These are phyloP conservation scores for Protaetia brevitarsis DNA, from an alignment of 1,140 invertebrate species.

Conservation along the genomic window DNA sequence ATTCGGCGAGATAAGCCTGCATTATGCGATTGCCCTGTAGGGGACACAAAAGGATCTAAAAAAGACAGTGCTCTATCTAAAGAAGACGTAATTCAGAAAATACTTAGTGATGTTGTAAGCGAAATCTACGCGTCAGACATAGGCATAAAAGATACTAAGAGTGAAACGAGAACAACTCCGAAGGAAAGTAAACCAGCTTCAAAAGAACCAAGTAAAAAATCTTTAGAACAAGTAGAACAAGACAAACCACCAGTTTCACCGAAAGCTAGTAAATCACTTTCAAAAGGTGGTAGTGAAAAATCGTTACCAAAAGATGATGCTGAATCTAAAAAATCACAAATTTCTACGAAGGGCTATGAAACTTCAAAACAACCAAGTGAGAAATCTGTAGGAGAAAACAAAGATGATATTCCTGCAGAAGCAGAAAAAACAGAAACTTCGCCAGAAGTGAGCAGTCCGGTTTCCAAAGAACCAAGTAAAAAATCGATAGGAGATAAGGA, in stretches of 20 bases:
- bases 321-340: no score
- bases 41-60: not conserved
- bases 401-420: not conserved
- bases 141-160: not conserved
- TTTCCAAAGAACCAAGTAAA: not conserved
- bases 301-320: no score
- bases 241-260: no score
- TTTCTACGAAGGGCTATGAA: no score
- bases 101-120: not conserved
- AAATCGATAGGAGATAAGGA: no score
- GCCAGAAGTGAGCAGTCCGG: not conserved
- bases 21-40: not conserved
- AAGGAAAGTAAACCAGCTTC: not conserved
- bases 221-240: not conserved
- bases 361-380: not conserved
- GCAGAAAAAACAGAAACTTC: no score
- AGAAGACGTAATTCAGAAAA: not conserved
- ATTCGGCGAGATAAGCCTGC: not conserved
- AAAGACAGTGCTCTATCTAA: not conserved
- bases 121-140: not conserved
- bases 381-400: not conserved
- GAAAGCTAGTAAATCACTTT: no score
- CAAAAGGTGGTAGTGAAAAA: no score
- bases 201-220: not conserved
- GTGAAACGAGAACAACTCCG: not conserved